Conservation (phyloP, 2,113 vertebrate species). For the Paramormyrops kingsleyae region DNA sequence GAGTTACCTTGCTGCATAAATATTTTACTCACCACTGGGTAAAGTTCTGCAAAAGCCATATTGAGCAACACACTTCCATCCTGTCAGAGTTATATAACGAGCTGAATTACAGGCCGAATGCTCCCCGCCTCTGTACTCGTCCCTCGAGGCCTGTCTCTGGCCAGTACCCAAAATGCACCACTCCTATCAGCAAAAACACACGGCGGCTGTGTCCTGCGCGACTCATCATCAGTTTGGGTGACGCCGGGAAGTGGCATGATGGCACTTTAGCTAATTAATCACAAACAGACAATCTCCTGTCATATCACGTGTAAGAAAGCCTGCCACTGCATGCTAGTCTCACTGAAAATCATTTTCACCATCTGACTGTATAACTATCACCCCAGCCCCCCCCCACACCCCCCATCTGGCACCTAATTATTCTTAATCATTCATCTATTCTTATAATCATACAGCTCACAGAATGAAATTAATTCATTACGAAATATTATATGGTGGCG, state of each 20-base stretch:
- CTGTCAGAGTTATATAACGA: constrained; percentile 32
- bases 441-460: not conserved
- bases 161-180: not conserved
- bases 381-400: not conserved
- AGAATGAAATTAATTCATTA: not conserved
- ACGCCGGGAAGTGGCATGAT: not conserved
- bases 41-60: constrained; percentile 23
- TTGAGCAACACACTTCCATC: not conserved
- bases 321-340: not conserved
- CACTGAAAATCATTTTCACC: not conserved
- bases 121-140: not conserved
- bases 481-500: not conserved
- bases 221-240: not conserved
- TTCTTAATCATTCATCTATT: not conserved
- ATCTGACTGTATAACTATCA: not conserved
- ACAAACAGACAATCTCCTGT: not conserved
- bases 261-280: not conserved
- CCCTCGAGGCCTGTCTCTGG: not conserved
- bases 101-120: not conserved
- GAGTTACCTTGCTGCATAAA: constrained; percentile 47
- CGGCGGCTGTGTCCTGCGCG: not conserved
- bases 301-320: not conserved
- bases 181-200: not conserved
- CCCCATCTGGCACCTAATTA: not conserved
- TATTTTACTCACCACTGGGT: constrained; percentile 48